A percentile compares a stretch with the other conserved stretches of the same genome.
Evolutionary conservation across 1,140 invertebrate genomes (phyloP).

Genomic region (Himalopsyche phryganea): DNA sequence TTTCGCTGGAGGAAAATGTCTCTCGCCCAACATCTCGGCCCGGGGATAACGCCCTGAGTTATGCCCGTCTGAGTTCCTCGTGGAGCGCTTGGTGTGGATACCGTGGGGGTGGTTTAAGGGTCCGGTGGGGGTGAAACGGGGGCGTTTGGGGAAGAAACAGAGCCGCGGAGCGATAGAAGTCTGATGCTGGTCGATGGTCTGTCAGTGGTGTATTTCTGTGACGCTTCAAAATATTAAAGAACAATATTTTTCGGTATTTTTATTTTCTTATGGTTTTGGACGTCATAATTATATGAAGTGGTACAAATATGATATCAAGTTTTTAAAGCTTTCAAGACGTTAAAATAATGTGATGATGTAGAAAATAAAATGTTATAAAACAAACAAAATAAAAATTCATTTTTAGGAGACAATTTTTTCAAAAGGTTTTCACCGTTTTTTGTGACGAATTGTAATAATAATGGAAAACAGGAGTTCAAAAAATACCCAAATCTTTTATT

Average conservation of each 20-base stretch:
- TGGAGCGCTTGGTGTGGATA: not conserved
- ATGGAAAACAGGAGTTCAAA: too few species aligned
- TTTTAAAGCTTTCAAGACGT: too few species aligned
- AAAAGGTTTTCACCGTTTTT: too few species aligned
- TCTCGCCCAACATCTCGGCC: constrained; percentile 5
- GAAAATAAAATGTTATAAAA: too few species aligned
- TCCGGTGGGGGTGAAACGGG: not conserved
- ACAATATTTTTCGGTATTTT: not conserved
- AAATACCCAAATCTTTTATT: too few species aligned
- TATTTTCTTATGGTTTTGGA: too few species aligned
- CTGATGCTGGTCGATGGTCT: constrained; percentile 20
- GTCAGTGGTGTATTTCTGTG: constrained; percentile 16
- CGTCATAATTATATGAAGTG: too few species aligned
- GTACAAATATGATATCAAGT: too few species aligned
- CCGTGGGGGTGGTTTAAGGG: not conserved
- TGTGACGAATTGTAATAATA: too few species aligned
- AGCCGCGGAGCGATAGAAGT: constrained; percentile 22
- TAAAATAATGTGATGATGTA: too few species aligned
- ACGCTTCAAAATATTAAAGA: not conserved
- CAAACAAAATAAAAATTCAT: too few species aligned
- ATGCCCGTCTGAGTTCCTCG: constrained; percentile 27
- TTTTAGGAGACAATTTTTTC: too few species aligned
- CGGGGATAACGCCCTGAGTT: constrained; percentile 34
- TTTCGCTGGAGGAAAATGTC: constrained; percentile 32
- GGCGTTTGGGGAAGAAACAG: not conserved